These are phyloP conservation scores for Podocnemis expansa DNA, from an alignment of 2,113 vertebrate genomes.

Conservation along the genomic window DNA sequence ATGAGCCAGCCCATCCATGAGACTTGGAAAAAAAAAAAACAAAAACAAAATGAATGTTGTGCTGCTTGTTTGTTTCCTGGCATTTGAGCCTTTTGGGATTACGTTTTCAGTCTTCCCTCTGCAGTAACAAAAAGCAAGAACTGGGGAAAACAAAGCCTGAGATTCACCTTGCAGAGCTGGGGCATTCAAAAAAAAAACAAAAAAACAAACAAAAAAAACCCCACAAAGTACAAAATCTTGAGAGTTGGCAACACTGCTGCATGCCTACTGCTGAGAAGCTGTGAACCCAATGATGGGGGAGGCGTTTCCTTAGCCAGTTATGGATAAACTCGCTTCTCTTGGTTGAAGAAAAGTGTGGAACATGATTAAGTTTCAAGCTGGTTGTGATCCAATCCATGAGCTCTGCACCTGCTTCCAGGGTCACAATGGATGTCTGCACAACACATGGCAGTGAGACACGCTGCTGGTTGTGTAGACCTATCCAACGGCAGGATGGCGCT, in stretches of 20 bases:
- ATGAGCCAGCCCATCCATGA: not conserved
- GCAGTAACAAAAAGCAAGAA: not conserved
- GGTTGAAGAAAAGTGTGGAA: not conserved
- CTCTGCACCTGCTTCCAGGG: not conserved
- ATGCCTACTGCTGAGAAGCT: not conserved
- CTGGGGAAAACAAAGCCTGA: too few species aligned
- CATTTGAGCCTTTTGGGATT: not conserved
- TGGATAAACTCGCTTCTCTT: too few species aligned
- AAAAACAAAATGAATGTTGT: not conserved
- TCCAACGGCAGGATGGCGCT: not conserved
- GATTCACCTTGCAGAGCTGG: not conserved
- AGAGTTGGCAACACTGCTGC: not conserved
- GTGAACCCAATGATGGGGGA: not conserved
- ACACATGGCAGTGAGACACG: not conserved
- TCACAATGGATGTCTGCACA: too few species aligned
- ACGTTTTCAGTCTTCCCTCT: not conserved
- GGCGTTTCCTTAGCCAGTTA: not conserved
- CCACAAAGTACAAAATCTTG: not conserved
- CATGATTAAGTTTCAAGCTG: not conserved
- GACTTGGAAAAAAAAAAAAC: too few species aligned
- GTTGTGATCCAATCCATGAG: not conserved
- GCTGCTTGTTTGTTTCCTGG: accelerated
- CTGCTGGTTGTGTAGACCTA: not conserved
- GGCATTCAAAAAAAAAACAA: not conserved
- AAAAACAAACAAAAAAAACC: too few species aligned